phyloP scores from a whole-genome alignment of 2,797 vertebrate species.

The Glyptemys insculpta region DNA sequence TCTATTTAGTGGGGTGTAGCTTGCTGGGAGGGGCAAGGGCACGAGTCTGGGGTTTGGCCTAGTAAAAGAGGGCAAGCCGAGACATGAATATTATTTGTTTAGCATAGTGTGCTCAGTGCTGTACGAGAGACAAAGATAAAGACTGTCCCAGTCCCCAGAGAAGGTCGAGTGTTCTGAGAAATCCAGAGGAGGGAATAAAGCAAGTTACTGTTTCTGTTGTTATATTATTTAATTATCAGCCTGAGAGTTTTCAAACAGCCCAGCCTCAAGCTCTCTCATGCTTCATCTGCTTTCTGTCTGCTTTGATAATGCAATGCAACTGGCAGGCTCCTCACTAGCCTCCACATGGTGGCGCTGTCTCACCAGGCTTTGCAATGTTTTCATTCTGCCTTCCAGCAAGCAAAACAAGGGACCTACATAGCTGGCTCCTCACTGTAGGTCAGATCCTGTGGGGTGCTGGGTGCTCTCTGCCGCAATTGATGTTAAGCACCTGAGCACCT shows the following conservation, averaged over 20 bases:
- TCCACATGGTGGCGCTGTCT: slow-evolving; percentile 44
- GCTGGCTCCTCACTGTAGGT: not conserved
- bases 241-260: not conserved
- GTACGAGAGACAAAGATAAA: not conserved
- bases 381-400: not conserved
- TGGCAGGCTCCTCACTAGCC: not conserved
- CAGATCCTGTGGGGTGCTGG: not conserved
- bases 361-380: not conserved
- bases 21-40: not conserved
- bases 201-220: not conserved
- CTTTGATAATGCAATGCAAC: not conserved
- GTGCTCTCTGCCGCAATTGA: not conserved
- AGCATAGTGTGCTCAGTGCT: not conserved
- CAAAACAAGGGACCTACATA: not conserved
- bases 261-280: fast-evolving
- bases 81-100: not conserved
- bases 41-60: not conserved
- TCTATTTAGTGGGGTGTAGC: not conserved
- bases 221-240: not conserved
- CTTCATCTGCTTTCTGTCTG: not conserved
- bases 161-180: not conserved
- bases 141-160: fast-evolving
- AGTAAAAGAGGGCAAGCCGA: not conserved
- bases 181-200: fast-evolving
- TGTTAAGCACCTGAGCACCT: not conserved